Base-by-base conservation (phyloP, 2,797 vertebrate species). In the Neostethus bicornis region DNA sequence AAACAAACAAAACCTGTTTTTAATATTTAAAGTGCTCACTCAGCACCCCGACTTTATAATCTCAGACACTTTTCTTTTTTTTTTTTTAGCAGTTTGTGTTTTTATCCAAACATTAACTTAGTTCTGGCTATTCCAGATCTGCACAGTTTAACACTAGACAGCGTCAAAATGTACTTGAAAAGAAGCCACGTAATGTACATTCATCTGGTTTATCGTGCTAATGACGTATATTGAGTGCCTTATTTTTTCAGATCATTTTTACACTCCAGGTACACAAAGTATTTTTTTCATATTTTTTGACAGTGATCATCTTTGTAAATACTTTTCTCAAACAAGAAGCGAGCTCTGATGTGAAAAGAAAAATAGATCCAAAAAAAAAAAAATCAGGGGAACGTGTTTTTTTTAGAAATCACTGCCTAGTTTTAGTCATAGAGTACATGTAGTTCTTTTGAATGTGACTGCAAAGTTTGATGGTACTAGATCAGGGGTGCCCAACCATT, bases 291-390 rank as follows among this genome's bases (percentile, higher is more conserved):
- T 68, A 62, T 87, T 78, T 66, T 84, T 80, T 83, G 74, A 84
- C 83, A 85, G 80, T 79, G 70, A 86, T 61, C 66, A 46, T 71
- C 25, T 80, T 19, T 81, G 73, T 87, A 70, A 68, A 81, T 84
- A 78, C 52, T 61, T 61, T 66, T 75, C 52, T 16, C 58, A 57
- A 84, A 77, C 86, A 79, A 83, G 80, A 70, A 58, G 61, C 57
- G 34, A 65, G 46, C 70, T 80, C 57, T 59, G 86, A 89, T 89
- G 89, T 89, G 85, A 89, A 90, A 82, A 55, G 43, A 73, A 76
- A n/a, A 59, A 69, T 59, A 75, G 82, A 75, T 86, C 85, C 79
- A 84, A 85, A 70, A 61, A 62, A 50, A 84, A 85, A 70, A 61
- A 62, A 50, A 68, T 79, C 66, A 65, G 76, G 58, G 70, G 66